Conservation (phyloP, 2,888 invertebrate genomes). For the Lasioglossum vierecki region DNA sequence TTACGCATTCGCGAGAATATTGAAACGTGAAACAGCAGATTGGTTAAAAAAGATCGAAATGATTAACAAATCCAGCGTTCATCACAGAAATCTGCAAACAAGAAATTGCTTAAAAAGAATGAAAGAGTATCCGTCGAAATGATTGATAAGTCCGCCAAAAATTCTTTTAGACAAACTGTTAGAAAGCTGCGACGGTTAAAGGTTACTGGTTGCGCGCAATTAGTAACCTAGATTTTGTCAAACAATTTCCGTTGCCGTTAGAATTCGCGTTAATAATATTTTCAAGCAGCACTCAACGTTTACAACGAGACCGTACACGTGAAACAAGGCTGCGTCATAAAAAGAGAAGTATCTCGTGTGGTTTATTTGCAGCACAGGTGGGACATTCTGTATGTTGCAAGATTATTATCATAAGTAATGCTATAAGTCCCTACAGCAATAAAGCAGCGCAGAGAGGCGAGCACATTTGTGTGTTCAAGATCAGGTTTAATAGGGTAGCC, state of each 20-base stretch:
- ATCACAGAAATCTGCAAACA: too few relatives aligned
- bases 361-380: constrained; percentile 43
- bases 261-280: not conserved
- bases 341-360: constrained; percentile 12
- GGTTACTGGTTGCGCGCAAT: too few relatives aligned
- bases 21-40: too few relatives aligned
- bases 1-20: too few relatives aligned
- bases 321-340: not conserved
- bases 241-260: not conserved
- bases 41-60: too few relatives aligned
- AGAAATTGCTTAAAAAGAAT: too few relatives aligned
- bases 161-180: too few relatives aligned
- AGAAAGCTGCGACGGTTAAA: too few relatives aligned
- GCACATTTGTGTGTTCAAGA: constrained; percentile 3
- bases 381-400: constrained; percentile 20
- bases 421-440: constrained; percentile 34
- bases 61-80: too few relatives aligned
- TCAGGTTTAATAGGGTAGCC: not conserved
- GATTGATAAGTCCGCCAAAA: too few relatives aligned
- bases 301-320: not conserved
- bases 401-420: constrained; percentile 38
- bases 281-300: not conserved
- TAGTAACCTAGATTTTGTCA: too few relatives aligned
- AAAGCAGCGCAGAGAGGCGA: constrained; percentile 24
- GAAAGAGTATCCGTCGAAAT: too few relatives aligned